A percentile compares a stretch with the other conserved stretches of the same genome.
Evolutionary conservation across 2,113 vertebrate species (phyloP).

Genomic region (Parotia lawesii): DNA sequence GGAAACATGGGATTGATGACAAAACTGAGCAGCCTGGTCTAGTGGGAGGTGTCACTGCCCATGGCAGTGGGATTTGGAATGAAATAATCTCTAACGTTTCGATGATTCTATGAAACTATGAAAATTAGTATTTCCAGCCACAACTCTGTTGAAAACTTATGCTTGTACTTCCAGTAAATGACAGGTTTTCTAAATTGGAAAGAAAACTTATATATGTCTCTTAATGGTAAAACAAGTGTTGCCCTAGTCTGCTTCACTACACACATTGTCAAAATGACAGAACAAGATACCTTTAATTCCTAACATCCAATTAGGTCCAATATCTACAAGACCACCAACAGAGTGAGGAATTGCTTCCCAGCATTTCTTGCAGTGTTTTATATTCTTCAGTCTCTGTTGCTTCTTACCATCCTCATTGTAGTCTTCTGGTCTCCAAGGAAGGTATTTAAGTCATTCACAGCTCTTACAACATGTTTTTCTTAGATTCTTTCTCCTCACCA

Average conservation of each 20-base stretch:
- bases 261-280: slow-evolving; percentile 32
- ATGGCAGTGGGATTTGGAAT: neutral
- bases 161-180: neutral
- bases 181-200: neutral
- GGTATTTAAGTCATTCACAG: neutral
- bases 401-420: neutral
- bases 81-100: neutral
- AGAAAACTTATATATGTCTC: neutral
- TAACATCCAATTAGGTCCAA: slow-evolving; percentile 24
- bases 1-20: neutral
- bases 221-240: neutral
- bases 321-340: slow-evolving; percentile 56
- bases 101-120: neutral
- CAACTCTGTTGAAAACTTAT: neutral
- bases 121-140: neutral
- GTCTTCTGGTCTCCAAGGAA: neutral
- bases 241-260: slow-evolving; percentile 14
- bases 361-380: neutral
- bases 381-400: neutral
- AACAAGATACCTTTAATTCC: slow-evolving; percentile 57
- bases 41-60: neutral
- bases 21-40: neutral
- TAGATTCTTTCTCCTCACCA: neutral
- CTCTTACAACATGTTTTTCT: neutral
- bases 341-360: neutral